Evolutionary conservation across 2,113 vertebrate genomes (phyloP).

Genomic region (Oreochromis spilurus): DNA sequence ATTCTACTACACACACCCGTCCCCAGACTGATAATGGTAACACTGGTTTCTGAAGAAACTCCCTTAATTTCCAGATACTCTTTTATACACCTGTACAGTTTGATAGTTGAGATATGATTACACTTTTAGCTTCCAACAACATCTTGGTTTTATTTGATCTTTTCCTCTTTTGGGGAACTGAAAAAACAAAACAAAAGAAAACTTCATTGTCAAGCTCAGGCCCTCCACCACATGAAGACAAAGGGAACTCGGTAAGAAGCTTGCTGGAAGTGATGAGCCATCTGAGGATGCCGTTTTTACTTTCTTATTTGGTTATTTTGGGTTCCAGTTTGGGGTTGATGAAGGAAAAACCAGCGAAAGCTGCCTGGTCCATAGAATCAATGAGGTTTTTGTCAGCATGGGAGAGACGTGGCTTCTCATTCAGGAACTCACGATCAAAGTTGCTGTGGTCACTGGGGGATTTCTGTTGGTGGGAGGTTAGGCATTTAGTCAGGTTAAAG

Average conservation of each 20-base stretch:
- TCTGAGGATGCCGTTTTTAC: not conserved
- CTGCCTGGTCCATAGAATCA: conserved; percentile 91
- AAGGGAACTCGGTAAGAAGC: not conserved
- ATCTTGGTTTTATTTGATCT: not conserved
- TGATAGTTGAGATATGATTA: not conserved
- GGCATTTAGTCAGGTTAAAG: not conserved
- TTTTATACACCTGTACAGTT: not conserved
- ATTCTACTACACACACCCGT: not conserved
- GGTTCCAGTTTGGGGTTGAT: conserved; percentile 86
- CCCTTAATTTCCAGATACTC: conserved; percentile 24
- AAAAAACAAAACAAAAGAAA: not conserved
- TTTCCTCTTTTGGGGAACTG: not conserved
- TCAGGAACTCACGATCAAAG: conserved; percentile 95
- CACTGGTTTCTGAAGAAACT: conserved; percentile 17
- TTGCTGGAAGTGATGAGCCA: not conserved
- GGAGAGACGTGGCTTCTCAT: conserved; percentile 88
- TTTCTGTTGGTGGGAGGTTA: conserved; percentile 75
- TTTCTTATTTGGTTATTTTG: conserved; percentile 76
- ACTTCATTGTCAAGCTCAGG: not conserved
- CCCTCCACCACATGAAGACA: not conserved
- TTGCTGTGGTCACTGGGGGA: conserved; percentile 88
- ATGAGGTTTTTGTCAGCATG: conserved; percentile 91
- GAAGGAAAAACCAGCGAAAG: conserved; percentile 91
- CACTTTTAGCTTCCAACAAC: not conserved
- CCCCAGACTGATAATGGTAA: not conserved